A percentile compares a stretch with the other conserved stretches of the same genome.
These are phyloP conservation scores for Malurus leucopterus DNA, from an alignment of 2,797 vertebrate species.

Conservation along the genomic window DNA sequence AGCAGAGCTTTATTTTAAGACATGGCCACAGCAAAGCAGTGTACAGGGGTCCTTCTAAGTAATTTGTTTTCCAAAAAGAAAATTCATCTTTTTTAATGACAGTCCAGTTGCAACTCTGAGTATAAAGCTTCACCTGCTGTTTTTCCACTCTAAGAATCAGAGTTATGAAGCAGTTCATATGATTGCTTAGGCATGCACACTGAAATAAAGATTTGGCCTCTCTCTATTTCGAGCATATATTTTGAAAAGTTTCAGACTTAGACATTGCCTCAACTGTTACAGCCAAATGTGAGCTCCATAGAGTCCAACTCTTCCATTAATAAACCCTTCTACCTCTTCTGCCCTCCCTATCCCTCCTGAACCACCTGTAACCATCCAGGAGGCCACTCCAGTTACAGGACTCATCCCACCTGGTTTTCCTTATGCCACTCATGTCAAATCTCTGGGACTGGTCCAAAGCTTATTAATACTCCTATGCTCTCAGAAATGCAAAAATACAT, in stretches of 20 bases:
- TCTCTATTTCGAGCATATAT: not conserved
- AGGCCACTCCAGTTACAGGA: not conserved
- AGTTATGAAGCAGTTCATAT: not conserved
- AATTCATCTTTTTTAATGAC: not conserved
- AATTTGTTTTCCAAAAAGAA: not conserved
- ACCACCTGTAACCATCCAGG: not conserved
- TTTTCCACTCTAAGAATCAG: not conserved
- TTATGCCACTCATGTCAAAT: not conserved
- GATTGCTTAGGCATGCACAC: not conserved
- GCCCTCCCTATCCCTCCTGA: not conserved
- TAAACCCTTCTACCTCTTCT: accelerated
- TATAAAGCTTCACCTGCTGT: not conserved
- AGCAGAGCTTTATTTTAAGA: not conserved
- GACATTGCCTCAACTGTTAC: not conserved
- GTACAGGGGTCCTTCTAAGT: not conserved
- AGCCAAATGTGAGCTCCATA: not conserved
- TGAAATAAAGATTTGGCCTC: not conserved
- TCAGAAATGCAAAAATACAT: not conserved
- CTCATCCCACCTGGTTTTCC: not conserved
- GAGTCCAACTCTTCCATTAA: not conserved
- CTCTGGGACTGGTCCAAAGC: not conserved
- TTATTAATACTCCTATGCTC: not conserved
- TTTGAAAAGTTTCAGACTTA: not conserved
- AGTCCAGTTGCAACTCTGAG: not conserved
- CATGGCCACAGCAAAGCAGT: not conserved